Conservation (phyloP, 2,797 vertebrate species). For the Karalla daura region DNA sequence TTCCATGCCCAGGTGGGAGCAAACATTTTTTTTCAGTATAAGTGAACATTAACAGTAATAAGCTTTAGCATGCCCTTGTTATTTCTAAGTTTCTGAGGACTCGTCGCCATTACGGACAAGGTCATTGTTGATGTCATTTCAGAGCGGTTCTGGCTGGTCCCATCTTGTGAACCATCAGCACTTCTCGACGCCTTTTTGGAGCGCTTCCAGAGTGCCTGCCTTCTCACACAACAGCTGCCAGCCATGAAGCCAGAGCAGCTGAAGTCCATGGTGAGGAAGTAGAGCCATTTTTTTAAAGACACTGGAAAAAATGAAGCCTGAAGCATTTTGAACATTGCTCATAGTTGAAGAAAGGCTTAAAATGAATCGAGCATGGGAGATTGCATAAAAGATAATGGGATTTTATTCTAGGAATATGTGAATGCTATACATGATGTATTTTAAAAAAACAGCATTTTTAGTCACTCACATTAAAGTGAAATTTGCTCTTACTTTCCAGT, state of each 20-base stretch:
- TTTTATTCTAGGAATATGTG: neutral
- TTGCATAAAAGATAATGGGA: neutral
- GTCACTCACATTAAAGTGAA: neutral
- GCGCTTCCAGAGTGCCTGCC: conserved; percentile 89
- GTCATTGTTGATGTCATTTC: conserved; percentile 36
- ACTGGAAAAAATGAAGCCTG: neutral
- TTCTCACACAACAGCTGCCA: conserved; percentile 92
- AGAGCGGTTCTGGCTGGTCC: conserved; percentile 92
- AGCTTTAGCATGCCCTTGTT: neutral
- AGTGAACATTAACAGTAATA: neutral
- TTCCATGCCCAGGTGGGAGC: conserved; percentile 91
- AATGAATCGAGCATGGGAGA: neutral
- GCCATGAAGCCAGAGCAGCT: conserved; percentile 90
- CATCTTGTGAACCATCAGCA: conserved; percentile 86
- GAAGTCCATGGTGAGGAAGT: conserved; percentile 88
- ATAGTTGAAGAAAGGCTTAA: neutral
- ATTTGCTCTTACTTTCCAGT: conserved; percentile 71
- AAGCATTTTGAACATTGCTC: neutral
- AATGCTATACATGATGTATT: neutral
- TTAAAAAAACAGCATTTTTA: neutral
- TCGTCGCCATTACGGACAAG: neutral
- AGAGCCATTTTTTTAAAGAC: neutral
- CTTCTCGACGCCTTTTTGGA: conserved; percentile 88
- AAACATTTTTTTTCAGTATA: neutral
- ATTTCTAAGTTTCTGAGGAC: neutral